phyloP scores from a whole-genome alignment of 2,797 vertebrate genomes.

The Bovichtus diacanthus region DNA sequence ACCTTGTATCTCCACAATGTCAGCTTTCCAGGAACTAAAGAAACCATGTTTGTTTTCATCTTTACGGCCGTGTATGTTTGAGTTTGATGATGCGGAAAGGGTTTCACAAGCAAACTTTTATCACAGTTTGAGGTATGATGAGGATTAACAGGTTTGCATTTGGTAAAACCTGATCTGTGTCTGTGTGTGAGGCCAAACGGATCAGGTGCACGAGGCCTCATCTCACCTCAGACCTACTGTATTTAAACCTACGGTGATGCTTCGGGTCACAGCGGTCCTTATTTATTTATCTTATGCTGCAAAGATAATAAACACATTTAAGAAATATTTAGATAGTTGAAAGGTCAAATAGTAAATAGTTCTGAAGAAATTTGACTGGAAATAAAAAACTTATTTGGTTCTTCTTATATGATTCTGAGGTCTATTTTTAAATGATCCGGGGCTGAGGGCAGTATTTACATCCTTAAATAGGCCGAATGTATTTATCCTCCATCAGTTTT shows the following conservation, averaged over 20 bases:
- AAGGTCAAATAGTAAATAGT: too few relatives aligned
- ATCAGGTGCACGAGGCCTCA: neutral
- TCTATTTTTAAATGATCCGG: neutral
- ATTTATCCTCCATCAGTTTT: neutral
- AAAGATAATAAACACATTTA: neutral
- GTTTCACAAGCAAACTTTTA: neutral
- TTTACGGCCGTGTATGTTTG: neutral
- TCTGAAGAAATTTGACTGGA: neutral
- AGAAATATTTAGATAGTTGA: too few relatives aligned
- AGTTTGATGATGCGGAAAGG: neutral
- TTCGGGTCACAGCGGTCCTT: neutral
- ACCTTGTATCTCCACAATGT: neutral
- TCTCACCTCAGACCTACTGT: neutral
- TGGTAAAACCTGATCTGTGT: neutral
- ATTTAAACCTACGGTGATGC: neutral
- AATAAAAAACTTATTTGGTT: neutral
- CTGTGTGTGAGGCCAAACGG: too few relatives aligned
- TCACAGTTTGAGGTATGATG: neutral
- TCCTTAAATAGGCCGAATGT: neutral
- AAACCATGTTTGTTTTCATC: neutral
- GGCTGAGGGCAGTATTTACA: neutral
- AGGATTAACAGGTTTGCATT: neutral
- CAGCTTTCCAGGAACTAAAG: neutral
- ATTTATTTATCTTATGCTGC: too few relatives aligned
- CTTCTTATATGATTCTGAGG: too few relatives aligned